Base-by-base conservation (phyloP, 2,888 invertebrate species). In the Tipula confusa region DNA sequence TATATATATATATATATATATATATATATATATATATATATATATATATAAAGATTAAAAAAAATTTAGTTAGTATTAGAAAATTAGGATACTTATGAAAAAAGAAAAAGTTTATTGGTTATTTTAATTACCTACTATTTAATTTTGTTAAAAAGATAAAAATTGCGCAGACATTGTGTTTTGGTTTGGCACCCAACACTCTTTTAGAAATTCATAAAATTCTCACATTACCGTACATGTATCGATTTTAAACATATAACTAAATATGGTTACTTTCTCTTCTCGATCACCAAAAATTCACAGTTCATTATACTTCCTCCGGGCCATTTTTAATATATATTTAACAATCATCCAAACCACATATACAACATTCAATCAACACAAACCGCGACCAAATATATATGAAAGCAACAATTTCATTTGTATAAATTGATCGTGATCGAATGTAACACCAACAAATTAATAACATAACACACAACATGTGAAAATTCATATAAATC, bases 381-480 rank as follows among this genome's bases (percentile, higher is more conserved):
- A 43, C 36, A 36, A 36, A 36, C 36, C 36, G 36, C 36, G 36
- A 36, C 36, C 36, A 36, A 36, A 36, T 36, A 36, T 36, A 36
- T 9, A 36, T 36, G 15, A 13, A 43, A 43, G n/a, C 43, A 43
- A 43, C 43, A 43, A 43, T 4, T 43, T 15, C 43, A 43, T 43
- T 43, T 43, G 15, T 64, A 64, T 24, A 64, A 64, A 64, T 64
- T 24, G 24, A 64, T 64, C 64, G 64, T 64, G 64, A 64, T 64
- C 64, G 24, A 64, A 64, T 64, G 64, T 64, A 64, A 64, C 64
- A 64, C 64, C 64, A 64, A 64, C 64, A 64, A 64, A 64, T 64
- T 64, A 64, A 64, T 24, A 64, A 64, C 64, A 64, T 64, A 64
- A 64, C 64, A 64, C 24, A 64, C 64, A 64, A 64, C 64, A 64